These are phyloP conservation scores for Brenthis daphne DNA, from an alignment of 2,888 invertebrate genomes.

Conservation along the genomic window DNA sequence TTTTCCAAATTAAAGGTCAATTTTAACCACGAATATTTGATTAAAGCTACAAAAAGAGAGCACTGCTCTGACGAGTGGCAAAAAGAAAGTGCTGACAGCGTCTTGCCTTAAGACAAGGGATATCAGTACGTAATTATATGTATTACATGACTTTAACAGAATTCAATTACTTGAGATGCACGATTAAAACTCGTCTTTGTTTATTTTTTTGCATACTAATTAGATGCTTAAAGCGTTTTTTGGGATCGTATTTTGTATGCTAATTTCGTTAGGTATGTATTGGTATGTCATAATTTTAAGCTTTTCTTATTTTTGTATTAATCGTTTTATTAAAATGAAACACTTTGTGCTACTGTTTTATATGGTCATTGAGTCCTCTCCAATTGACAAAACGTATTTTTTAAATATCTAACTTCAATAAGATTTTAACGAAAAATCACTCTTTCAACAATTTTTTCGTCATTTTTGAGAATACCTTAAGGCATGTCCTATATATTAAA, in stretches of 20 bases:
- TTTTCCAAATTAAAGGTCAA: slow-evolving; percentile 14
- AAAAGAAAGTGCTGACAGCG: slow-evolving; percentile 63
- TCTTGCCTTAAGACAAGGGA: slow-evolving; percentile 53
- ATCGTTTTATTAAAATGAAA: too few species aligned
- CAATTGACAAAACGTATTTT: too few species aligned
- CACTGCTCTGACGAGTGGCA: slow-evolving; percentile 23
- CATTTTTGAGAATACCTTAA: too few species aligned
- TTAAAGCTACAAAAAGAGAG: slow-evolving; percentile 11
- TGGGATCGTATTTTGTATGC: neutral
- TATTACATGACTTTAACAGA: slow-evolving; percentile 47
- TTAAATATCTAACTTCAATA: too few species aligned
- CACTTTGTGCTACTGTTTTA: too few species aligned
- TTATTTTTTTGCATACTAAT: slow-evolving; percentile 46
- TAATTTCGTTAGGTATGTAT: too few species aligned
- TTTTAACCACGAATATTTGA: slow-evolving; percentile 26
- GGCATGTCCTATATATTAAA: too few species aligned
- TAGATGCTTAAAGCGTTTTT: slow-evolving; percentile 11
- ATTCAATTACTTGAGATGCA: slow-evolving; percentile 59
- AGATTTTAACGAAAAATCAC: too few species aligned
- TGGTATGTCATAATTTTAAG: too few species aligned
- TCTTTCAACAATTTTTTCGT: too few species aligned
- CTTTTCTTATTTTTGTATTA: too few species aligned
- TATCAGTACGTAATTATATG: slow-evolving; percentile 64
- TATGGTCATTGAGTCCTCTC: too few species aligned
- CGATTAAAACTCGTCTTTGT: slow-evolving; percentile 50